Evolutionary conservation across 2,888 invertebrate species (phyloP), one percentile per base, ranked within the genome.

Genomic region (Graphium colonna): DNA sequence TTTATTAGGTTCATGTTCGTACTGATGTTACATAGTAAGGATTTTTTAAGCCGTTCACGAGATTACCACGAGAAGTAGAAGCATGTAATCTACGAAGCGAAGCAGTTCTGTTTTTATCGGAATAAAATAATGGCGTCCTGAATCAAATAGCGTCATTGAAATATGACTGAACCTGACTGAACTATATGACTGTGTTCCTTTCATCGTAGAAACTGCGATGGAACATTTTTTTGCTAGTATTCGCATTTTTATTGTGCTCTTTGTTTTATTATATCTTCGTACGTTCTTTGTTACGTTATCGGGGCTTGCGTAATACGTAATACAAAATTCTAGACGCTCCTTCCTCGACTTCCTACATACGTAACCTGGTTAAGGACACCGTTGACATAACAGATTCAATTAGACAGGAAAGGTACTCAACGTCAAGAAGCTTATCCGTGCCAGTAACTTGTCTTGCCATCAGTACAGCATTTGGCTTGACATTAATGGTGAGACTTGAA

Each of bases 291-390:
- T 51, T 39, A 51, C 12, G 33, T 21, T 13, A 40, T 33, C 36
- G 18, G 4, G 33, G 41, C 18, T 63, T 57, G 55, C 58, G 58
- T 52, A 59, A 62, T 58, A 48, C 12, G 43, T 39, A 43, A 59
- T 60, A 57, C 52, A 57, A 52, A 59, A 60, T 60, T 62, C 62
- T 52, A 60, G 52, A 50, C 52, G 52, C 49, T 56, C 52, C 55
- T 62, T 61, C 58, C 54, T 57, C 56, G 31, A 63, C 61, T 63
- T 66, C 65, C 57, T 59, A 39, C 38, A 76, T 70, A 64, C 69
- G 71, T 75, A 75, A 72, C 65, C 51, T 63, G 56, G 63, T 57
- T 63, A 67, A 67, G 65, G 62, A 65, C 64, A 60, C 63, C 67
- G 60, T 65, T 65, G 62, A 62, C 59, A 64, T 60, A 53, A 55